Evolutionary conservation across 1,140 invertebrate genomes (phyloP).

Genomic region (Lasioglossum albipes): DNA sequence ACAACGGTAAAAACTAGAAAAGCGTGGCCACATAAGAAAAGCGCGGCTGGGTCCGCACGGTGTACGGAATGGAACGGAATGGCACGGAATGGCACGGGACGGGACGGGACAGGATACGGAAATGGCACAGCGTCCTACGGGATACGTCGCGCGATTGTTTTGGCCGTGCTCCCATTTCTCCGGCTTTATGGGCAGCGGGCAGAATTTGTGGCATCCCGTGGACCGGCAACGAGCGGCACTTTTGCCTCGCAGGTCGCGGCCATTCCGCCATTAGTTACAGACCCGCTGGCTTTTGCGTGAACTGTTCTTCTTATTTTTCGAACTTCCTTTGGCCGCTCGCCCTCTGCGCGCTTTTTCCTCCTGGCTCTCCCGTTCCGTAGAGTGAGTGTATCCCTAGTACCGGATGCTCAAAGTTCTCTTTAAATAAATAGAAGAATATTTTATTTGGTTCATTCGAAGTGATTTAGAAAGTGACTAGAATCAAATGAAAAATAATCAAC

Average conservation of each 20-base stretch:
- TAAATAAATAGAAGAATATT: too few species aligned
- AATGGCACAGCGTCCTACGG: constrained; percentile 61
- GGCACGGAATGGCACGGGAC: not conserved
- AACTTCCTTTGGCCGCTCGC: constrained; percentile 35
- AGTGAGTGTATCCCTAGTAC: too few species aligned
- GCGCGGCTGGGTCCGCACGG: not conserved
- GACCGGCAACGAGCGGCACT: constrained; percentile 51
- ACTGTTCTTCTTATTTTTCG: constrained; percentile 59
- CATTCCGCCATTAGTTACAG: constrained; percentile 62
- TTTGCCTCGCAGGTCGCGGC: constrained; percentile 54
- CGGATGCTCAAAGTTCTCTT: too few species aligned
- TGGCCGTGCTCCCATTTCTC: constrained; percentile 62
- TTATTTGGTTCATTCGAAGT: too few species aligned
- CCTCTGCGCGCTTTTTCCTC: not conserved
- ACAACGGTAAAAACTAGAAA: not conserved
- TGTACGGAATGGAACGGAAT: too few species aligned
- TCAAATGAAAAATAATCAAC: too few species aligned
- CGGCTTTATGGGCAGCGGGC: constrained; percentile 59
- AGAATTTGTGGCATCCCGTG: constrained; percentile 64
- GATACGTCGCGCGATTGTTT: constrained; percentile 64
- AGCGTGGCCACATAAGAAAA: constrained; percentile 40
- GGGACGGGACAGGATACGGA: constrained; percentile 48
- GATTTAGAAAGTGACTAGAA: too few species aligned
- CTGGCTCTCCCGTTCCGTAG: not conserved
- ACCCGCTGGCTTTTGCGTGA: constrained; percentile 38